phyloP scores from a whole-genome alignment of 2,113 vertebrate species.

The Oncorhynchus masou region DNA sequence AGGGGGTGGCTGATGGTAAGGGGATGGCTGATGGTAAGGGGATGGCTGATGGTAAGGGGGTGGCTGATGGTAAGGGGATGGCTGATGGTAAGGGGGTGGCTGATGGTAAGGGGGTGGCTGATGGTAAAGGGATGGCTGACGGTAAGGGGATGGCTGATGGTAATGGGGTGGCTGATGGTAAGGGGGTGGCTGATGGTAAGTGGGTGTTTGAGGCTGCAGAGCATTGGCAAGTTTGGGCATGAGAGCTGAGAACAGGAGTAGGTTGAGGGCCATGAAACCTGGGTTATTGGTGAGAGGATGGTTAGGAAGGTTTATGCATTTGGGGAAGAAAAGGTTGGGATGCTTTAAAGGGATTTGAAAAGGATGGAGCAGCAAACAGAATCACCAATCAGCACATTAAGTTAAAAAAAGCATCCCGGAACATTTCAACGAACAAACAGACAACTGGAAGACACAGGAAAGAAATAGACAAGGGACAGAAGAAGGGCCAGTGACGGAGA shows the following conservation, averaged over 20 bases:
- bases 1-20: too few species aligned
- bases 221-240: too few species aligned
- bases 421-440: neutral
- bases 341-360: neutral
- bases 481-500: neutral
- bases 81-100: too few species aligned
- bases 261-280: too few species aligned
- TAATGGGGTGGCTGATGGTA: neutral
- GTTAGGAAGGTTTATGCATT: neutral
- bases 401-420: neutral
- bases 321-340: neutral
- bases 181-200: conserved; percentile 3
- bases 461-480: neutral
- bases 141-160: too few species aligned
- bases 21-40: neutral
- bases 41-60: neutral
- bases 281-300: neutral
- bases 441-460: neutral
- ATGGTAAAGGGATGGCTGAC: too few species aligned
- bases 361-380: neutral
- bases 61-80: neutral
- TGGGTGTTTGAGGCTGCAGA: neutral
- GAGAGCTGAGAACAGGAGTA: too few species aligned
- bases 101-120: neutral
- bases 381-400: neutral